A percentile compares a stretch with the other conserved stretches of the same genome.
phyloP scores from a whole-genome alignment of 92 coral and sea anemone species.

The Actinernus sp. region DNA sequence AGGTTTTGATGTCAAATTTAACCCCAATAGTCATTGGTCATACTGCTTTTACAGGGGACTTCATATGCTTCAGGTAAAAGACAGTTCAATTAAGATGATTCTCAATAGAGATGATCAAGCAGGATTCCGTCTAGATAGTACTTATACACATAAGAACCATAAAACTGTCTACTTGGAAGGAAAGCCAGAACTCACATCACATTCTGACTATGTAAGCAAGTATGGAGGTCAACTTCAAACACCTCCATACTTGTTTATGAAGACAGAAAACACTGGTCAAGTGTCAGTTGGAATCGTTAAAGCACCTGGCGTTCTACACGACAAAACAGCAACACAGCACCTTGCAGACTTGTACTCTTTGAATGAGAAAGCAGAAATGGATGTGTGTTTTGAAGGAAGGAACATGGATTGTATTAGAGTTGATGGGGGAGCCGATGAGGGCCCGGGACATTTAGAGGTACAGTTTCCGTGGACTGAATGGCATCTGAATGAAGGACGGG shows the following conservation, averaged over 20 bases:
- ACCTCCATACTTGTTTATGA: conserved; percentile 28
- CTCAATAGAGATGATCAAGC: conserved; percentile 32
- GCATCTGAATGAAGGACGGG: conserved; percentile 21
- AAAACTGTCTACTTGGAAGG: conserved; percentile 18
- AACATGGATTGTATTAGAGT: no score
- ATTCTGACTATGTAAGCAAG: conserved; percentile 38
- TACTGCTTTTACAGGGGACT: conserved; percentile 43
- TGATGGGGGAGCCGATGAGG: no score
- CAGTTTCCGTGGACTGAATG: conserved; percentile 35
- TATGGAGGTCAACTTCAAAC: conserved; percentile 39
- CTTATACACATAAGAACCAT: conserved; percentile 6
- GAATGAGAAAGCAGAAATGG: conserved; percentile 41
- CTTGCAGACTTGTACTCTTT: conserved; percentile 21
- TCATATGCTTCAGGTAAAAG: conserved; percentile 23
- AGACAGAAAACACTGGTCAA: conserved; percentile 43
- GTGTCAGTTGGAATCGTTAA: conserved; percentile 37
- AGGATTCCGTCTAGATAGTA: conserved; percentile 48
- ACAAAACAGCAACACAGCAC: no score
- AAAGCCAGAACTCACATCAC: no score
- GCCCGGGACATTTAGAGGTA: no score
- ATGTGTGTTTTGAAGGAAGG: conserved; percentile 13
- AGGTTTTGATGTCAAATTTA: conserved; percentile 14
- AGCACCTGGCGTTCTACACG: no score
- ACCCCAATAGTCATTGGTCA: conserved; percentile 56
- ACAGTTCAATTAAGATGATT: conserved; percentile 22